Base-by-base conservation (phyloP, 1,140 invertebrate genomes). In the Diplogasteroides magnus region DNA sequence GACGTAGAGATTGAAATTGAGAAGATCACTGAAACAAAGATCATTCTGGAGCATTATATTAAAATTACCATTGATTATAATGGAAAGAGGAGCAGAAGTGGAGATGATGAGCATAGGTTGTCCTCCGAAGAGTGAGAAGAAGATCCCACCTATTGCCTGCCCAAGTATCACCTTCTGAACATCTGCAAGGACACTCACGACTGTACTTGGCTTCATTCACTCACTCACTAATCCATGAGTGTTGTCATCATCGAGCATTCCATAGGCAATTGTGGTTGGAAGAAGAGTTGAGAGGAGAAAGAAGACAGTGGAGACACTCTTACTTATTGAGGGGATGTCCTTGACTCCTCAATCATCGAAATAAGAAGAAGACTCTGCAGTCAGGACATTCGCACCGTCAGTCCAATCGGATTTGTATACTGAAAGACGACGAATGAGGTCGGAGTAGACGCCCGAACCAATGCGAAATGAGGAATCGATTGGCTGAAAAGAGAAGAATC, bases 221-320 rank as follows among this genome's bases (percentile, higher is more conserved):
- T 76, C 73, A 85, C 84, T 83, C 69, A 86, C 85, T 32, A 74
- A 72, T 28, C 84, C 83, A 56, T 80, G 61, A 26, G 85, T 86
- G 69, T 85, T 84, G 62, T 76, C 79, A 63, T 81, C 78, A 73
- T 85, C 85, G 15, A 86, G 73, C 78, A 85, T 83, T 64, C 85
- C 85, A 74, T 85, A 83, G 19, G 85, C 84, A 61, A 86, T 83
- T 27, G 82, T 82, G 27, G 85, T 84, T 31, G 84, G 77, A 2
- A 86, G 74, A 74, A 84, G 83, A n/a, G 84, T 82, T 77, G 85
- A 85, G 70, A 84, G 85, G 6, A 86, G 75, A 74, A 86, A 86
- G 0, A 85, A 73, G 2, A 83, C 83, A 2, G 84, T 82, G 32
- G 84, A 85, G 26, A 84, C 66, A 0, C 83, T 82, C 76, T 86